Evolutionary conservation across 2,888 invertebrate genomes (phyloP).

Genomic region (Aleiodes leptofemur): DNA sequence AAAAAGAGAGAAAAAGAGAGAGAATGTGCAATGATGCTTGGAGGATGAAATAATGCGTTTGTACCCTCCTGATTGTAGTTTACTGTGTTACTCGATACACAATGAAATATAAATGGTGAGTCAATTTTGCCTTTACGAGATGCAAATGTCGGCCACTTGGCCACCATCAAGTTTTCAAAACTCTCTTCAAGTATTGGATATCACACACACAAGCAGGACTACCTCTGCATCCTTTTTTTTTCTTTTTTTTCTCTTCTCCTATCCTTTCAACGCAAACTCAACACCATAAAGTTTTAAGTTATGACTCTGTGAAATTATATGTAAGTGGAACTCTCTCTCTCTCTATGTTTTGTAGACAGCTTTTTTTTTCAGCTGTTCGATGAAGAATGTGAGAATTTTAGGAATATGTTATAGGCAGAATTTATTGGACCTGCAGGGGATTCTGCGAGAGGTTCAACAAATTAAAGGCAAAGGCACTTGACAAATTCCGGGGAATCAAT

Average conservation of each 20-base stretch:
- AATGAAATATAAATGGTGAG: conserved; percentile 41
- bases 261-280: neutral
- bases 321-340: too few species aligned
- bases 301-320: too few species aligned
- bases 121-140: conserved; percentile 53
- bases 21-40: conserved; percentile 1
- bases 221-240: neutral
- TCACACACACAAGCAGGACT: neutral
- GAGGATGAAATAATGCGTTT: conserved; percentile 27
- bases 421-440: too few species aligned
- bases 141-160: conserved; percentile 62
- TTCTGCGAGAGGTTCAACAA: too few species aligned
- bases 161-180: conserved; percentile 51
- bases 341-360: too few species aligned
- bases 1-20: neutral
- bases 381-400: too few species aligned
- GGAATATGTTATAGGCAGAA: too few species aligned
- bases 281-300: too few species aligned
- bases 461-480: too few species aligned
- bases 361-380: too few species aligned
- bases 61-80: conserved; percentile 24
- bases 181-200: neutral
- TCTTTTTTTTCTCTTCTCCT: conserved; percentile 3
- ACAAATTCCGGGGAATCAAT: too few species aligned
- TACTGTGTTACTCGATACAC: conserved; percentile 40